A percentile compares a stretch with the other conserved stretches of the same genome.
Evolutionary conservation across 2,888 invertebrate genomes (phyloP).

Genomic region (Hirtodrosophila alboralis): DNA sequence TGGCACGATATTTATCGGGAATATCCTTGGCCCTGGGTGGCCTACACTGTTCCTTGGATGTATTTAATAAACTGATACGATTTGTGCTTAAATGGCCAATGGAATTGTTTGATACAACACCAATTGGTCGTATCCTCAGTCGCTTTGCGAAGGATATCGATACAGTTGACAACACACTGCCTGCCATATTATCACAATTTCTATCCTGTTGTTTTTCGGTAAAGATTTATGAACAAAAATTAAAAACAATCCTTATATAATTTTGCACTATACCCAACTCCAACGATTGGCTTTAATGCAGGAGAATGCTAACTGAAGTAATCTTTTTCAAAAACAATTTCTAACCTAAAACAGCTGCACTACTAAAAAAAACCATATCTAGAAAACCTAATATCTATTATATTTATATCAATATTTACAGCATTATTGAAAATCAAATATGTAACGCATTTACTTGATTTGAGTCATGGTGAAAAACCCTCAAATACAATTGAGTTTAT

Average conservation of each 20-base stretch:
- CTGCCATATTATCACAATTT: slow-evolving; percentile 82
- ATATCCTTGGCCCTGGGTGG: slow-evolving; percentile 84
- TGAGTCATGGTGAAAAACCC: slow-evolving; percentile 43
- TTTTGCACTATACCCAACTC: slow-evolving; percentile 17
- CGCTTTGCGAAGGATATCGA: slow-evolving; percentile 88
- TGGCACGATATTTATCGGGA: slow-evolving; percentile 83
- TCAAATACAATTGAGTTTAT: slow-evolving; percentile 32
- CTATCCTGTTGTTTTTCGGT: slow-evolving; percentile 84
- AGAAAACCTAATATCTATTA: not conserved
- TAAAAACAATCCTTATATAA: not conserved
- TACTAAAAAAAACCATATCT: no score
- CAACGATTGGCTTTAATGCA: no score
- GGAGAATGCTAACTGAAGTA: no score
- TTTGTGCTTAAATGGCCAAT: slow-evolving; percentile 89
- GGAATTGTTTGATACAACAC: slow-evolving; percentile 92
- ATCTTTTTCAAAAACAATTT: not conserved
- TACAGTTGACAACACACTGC: slow-evolving; percentile 86
- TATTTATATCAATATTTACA: slow-evolving; percentile 3
- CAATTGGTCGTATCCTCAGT: slow-evolving; percentile 90
- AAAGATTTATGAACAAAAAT: no score
- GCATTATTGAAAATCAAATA: slow-evolving; percentile 17
- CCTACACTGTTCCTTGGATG: slow-evolving; percentile 86
- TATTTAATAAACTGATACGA: slow-evolving; percentile 87
- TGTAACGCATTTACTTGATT: slow-evolving; percentile 62
- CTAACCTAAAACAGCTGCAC: slow-evolving; percentile 14